Base-by-base conservation (phyloP, 2,888 invertebrate species). In the Drosophila bunnanda region DNA sequence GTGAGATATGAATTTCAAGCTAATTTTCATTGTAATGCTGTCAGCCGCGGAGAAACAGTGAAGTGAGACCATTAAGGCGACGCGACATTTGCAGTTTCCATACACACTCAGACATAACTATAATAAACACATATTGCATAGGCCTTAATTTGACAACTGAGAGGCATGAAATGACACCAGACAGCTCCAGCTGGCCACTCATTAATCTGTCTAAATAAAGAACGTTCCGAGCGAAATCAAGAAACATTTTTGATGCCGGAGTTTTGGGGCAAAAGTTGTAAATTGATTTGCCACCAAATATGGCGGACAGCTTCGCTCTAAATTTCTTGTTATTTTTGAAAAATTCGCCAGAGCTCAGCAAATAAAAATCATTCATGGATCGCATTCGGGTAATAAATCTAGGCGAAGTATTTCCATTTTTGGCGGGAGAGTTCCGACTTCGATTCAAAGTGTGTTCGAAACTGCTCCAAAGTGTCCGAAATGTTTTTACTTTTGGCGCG, bases 181-280 rank as follows among this genome's bases (percentile, higher is more conserved):
- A 70, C 65, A 44, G 70, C 67, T 62, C 67, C 65, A 43, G 70
- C 67, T 62, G 58, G 62, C 50, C 78, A 75, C 80, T 84, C 84
- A 85, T 88, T 83, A 88, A 83, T 76, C 72, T 85, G 89, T 86
- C 87, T 86, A 88, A 79, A 86, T 79, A 82, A 78, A 88, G 88
- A 68, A 76, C 68, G 65, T 57, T 68, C 61, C 67, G 54, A 48
- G 43, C 59, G 57, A 15, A 71, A 61, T 60, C 53, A 55, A 66
- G 34, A 65, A 75, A 46, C 53, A 56, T 74, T 53, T 53, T 53
- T 54, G n/a, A 25, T 25, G 36, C 30, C 13, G 44, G n/a, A 36
- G 36, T 22, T 28, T 22, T 28, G 15, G 17, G 46, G 75, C 78
- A 85, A 85, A 85, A 86, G 89, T 88, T 88, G 84, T 86, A 85